Base-by-base conservation (phyloP, 2,888 invertebrate species). In the Leptinotarsa juncta region DNA sequence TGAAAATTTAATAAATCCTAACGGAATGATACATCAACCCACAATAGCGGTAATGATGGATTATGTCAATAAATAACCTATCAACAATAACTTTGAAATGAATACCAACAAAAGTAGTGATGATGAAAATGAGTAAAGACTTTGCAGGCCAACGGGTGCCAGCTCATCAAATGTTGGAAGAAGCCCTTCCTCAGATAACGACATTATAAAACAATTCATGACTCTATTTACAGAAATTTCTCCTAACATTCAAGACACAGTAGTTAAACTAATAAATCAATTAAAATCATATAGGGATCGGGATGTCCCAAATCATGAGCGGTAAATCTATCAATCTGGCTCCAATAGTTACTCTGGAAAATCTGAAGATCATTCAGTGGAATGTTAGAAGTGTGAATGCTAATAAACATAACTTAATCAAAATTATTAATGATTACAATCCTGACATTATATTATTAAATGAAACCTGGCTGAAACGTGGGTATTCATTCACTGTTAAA, bases 391-490 rank as follows among this genome's bases (percentile, higher is more conserved):
- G 76, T 60, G 50, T 67, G 15, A 67, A 67, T 4, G 7, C 72
- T 2, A 76, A 76, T 55, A 71, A 65, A 49, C 20, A 4, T 14
- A 51, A 76, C n/a, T 49, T 71, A 23, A 73, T 73, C 10, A 26
- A 32, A 15, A 12, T 76, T 15, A 50, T 71, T 3, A n/a, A 60
- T 12, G 23, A 70, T 48, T 1, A 66, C 2, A 10, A 65, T 3
- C 68, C 73, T 16, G 57, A 73, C 26, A 51, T 71, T 20, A 66
- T 74, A 20, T 16, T 70, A 12, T 15, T 76, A 18, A 73, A 73
- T 66, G 71, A 76, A 70, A 75, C 75, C 15, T 76, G 76, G 73
- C 51, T 76, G n/a, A 76, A 76, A 26, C 1, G 14, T 14, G 26
- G 70, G 4, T 23, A 51, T 7, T 1, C 62, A 15, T 70, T 69